phyloP scores from a whole-genome alignment of 2,797 vertebrate genomes.

The Acrossocheilus fasciatus region DNA sequence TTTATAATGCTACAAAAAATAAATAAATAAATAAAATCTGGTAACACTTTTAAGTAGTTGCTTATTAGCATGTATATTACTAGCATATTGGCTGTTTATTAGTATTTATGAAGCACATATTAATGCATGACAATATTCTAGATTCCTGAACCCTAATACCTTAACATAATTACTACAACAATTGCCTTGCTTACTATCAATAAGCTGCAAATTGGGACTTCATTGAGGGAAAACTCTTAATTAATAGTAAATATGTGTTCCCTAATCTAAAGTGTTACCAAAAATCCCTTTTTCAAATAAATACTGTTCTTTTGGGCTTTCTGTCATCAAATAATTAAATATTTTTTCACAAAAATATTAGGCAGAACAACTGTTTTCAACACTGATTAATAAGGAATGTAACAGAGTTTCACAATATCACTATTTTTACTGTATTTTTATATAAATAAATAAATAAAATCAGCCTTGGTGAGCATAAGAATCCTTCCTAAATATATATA shows the following conservation, averaged over 20 bases:
- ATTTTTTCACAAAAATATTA: neutral
- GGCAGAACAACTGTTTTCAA: neutral
- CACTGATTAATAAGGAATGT: neutral
- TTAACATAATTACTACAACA: neutral
- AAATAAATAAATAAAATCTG: too few relatives aligned
- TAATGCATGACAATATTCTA: neutral
- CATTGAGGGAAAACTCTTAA: neutral
- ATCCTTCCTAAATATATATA: too few relatives aligned
- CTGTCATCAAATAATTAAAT: neutral
- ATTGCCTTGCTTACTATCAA: neutral
- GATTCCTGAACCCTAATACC: neutral
- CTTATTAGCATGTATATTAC: neutral
- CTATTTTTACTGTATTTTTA: neutral
- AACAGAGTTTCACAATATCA: neutral
- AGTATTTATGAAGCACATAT: neutral
- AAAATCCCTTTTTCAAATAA: neutral
- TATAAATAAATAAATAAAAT: too few relatives aligned
- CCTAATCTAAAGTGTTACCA: neutral
- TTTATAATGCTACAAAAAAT: too few relatives aligned
- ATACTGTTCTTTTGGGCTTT: neutral
- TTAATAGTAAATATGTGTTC: neutral
- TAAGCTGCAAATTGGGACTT: neutral
- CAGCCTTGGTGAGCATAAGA: too few relatives aligned
- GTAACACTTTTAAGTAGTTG: neutral
- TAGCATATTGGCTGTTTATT: neutral